A percentile compares a stretch with the other conserved stretches of the same genome.
phyloP scores from a whole-genome alignment of 2,888 invertebrate genomes.

The Agrilus biguttatus region DNA sequence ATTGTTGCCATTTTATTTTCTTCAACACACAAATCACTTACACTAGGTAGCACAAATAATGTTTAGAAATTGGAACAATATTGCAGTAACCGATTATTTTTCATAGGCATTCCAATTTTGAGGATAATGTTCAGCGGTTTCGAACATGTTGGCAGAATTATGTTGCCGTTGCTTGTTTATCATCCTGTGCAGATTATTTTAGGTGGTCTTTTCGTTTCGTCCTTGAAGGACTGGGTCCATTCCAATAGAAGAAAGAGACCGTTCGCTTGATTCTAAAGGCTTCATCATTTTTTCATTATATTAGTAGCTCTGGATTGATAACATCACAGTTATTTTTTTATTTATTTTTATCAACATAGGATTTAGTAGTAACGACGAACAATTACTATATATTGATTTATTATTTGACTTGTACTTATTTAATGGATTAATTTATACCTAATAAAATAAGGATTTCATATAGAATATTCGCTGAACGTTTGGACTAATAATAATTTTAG shows the following conservation, averaged over 20 bases:
- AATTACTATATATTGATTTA: too few relatives aligned
- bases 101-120: constrained; percentile 33
- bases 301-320: too few relatives aligned
- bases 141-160: constrained; percentile 35
- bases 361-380: too few relatives aligned
- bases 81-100: neutral
- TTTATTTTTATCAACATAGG: too few relatives aligned
- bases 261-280: too few relatives aligned
- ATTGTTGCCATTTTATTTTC: constrained; percentile 39
- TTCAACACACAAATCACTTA: constrained; percentile 43
- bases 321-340: too few relatives aligned
- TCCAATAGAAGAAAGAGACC: constrained; percentile 11
- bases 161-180: constrained; percentile 34
- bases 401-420: too few relatives aligned
- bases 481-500: too few relatives aligned
- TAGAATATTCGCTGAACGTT: too few relatives aligned
- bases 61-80: neutral
- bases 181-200: constrained; percentile 38
- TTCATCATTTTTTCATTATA: too few relatives aligned
- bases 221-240: constrained; percentile 32
- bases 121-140: constrained; percentile 36
- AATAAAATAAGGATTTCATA: too few relatives aligned
- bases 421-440: too few relatives aligned
- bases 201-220: constrained; percentile 32
- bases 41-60: constrained; percentile 31